Base-by-base conservation (phyloP, 2,797 vertebrate species). In the Enteromius anoplus region DNA sequence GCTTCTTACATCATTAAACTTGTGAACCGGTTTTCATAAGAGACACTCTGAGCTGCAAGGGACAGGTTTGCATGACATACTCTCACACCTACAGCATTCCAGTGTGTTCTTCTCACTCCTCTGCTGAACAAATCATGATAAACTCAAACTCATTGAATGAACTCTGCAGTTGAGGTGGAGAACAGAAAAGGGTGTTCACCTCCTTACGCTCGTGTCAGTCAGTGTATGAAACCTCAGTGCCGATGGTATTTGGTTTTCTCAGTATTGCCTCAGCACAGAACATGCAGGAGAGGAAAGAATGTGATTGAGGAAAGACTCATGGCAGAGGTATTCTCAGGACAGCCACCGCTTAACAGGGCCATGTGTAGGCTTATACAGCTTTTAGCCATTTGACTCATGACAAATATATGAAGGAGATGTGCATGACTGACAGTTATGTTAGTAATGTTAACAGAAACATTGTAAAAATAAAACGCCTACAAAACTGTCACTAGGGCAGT, bases 61-160 rank as follows among this genome's bases (percentile, higher is more conserved):
- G 11, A 65, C 29, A 47, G 26, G 37, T 29, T 77, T 55, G 8
- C n/a, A 32, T 70, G 53, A 62, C 21, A 17, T 19, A 70, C 19
- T 49, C 29, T 51, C 62, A 82, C 32, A 8, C 75, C 82, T 62
- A 58, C 37, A 71, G 64, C 75, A 64, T 83, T 78, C 65, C 82
- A 49, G 26, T 62, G 47, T 53, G 47, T 53, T 73, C 7, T 2
- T 23, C 7, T 77, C 80, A 72, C 55, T 78, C 15, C 29, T 66
- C 47, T 78, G 81, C 51, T 40, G 81, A 2, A 70, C 37, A n/a
- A 70, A 71, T 51, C 53, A 26, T 0, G 6, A 9, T 47, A 55
- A 81, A 34, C n/a, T 23, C 21, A 65, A 53, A 19, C 3, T 81
- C 26, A 45, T 1, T 1, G 21, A 58, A 12, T 69, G 0, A 15